phyloP scores from a whole-genome alignment of 2,888 invertebrate genomes.

The Leistus spinibarbis region DNA sequence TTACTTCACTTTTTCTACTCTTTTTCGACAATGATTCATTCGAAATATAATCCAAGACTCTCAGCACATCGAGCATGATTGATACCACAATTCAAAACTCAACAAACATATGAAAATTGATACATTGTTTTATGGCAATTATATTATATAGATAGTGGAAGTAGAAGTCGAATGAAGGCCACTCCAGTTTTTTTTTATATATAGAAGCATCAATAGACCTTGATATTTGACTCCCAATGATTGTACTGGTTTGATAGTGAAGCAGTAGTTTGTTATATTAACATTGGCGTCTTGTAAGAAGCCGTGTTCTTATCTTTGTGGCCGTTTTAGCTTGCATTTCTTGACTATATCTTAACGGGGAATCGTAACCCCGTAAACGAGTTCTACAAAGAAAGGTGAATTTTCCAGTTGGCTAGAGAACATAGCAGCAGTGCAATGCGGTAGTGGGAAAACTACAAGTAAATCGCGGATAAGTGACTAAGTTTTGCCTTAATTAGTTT shows the following conservation, averaged over 20 bases:
- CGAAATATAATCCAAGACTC: background rate
- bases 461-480: constrained; percentile 37
- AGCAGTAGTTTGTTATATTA: constrained; percentile 12
- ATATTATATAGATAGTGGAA: no score
- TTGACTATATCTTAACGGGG: constrained; percentile 23
- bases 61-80: no score
- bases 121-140: no score
- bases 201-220: no score
- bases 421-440: background rate
- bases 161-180: no score
- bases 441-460: constrained; percentile 25
- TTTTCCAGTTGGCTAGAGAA: constrained; percentile 26
- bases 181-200: no score
- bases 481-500: constrained; percentile 38
- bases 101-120: no score
- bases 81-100: no score
- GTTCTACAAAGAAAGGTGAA: background rate
- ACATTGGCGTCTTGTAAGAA: constrained; percentile 7
- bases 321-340: constrained; percentile 19
- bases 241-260: no score
- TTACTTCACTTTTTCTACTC: background rate
- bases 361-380: constrained; percentile 19
- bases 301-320: background rate
- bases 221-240: no score
- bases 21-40: background rate